Percentiles rank a stretch among this genome's conserved stretches.
phyloP scores from a whole-genome alignment of 1,140 invertebrate species.

The Pentalonia nigronervosa region DNA sequence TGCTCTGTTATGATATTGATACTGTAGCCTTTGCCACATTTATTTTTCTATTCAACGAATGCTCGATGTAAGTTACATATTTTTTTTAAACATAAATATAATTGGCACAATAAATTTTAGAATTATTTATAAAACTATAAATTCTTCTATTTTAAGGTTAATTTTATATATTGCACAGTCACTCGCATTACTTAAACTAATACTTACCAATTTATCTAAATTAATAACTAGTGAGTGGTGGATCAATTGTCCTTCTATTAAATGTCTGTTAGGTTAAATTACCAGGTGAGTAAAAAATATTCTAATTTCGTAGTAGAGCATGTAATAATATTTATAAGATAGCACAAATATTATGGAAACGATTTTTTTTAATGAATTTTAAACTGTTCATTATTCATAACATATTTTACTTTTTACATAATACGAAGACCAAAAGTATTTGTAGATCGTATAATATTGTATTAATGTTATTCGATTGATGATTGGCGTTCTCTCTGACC shows the following conservation, averaged over 20 bases:
- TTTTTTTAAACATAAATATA: not conserved
- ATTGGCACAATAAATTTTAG: not conserved
- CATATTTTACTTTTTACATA: not conserved
- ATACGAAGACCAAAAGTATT: not conserved
- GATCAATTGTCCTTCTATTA: not conserved
- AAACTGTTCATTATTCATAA: not conserved
- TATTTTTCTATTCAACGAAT: not conserved
- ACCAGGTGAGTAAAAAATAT: not conserved
- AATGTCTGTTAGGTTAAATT: not conserved
- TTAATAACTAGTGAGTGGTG: not conserved
- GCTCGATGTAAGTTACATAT: not conserved
- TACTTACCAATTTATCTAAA: not conserved
- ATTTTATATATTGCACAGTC: not conserved
- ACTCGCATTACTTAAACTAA: not conserved
- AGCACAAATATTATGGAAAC: not conserved
- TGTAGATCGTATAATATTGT: not conserved
- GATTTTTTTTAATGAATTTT: not conserved
- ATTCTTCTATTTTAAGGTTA: not conserved
- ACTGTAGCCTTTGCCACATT: not conserved
- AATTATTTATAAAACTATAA: constrained; percentile 13
- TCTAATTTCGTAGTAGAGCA: not conserved
- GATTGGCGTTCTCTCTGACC: not conserved
- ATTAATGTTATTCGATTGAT: not conserved
- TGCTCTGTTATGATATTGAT: not conserved
- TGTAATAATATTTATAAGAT: not conserved